Percentiles rank a stretch among this genome's conserved stretches.
Evolutionary conservation across 2,888 invertebrate genomes (phyloP).

Genomic region (Rotaria socialis): DNA sequence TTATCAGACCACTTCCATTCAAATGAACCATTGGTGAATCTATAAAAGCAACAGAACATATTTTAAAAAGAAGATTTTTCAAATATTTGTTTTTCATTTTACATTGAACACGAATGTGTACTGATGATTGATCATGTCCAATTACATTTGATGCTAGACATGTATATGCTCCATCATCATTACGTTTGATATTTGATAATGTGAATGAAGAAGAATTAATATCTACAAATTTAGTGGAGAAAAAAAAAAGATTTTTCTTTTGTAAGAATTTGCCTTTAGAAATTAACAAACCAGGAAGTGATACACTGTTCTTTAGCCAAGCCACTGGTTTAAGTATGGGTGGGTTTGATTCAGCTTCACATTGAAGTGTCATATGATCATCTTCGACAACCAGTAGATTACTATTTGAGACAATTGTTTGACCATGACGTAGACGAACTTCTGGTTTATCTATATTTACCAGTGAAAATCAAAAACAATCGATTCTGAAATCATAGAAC

Average conservation of each 20-base stretch:
- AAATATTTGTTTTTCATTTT: neutral
- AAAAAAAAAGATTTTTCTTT: too few relatives aligned
- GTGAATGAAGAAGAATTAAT: neutral
- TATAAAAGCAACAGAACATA: neutral
- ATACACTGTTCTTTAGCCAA: neutral
- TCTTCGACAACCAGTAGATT: neutral
- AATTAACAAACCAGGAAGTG: neutral
- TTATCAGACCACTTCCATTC: neutral
- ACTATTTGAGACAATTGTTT: neutral
- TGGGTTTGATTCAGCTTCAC: constrained; percentile 3
- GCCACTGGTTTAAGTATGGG: neutral
- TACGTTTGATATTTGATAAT: neutral
- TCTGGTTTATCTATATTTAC: constrained; percentile 22
- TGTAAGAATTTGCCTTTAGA: too few relatives aligned
- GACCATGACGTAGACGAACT: neutral
- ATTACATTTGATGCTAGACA: neutral
- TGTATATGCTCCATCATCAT: constrained; percentile 27
- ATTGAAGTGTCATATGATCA: neutral
- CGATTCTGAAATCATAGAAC: too few relatives aligned
- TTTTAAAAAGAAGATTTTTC: too few relatives aligned
- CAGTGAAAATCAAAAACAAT: too few relatives aligned
- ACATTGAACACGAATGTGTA: constrained; percentile 31
- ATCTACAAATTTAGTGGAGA: neutral
- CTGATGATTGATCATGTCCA: neutral
- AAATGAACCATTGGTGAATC: neutral